phyloP scores from a whole-genome alignment of 1,140 invertebrate genomes.

The Drosophila tropicalis region DNA sequence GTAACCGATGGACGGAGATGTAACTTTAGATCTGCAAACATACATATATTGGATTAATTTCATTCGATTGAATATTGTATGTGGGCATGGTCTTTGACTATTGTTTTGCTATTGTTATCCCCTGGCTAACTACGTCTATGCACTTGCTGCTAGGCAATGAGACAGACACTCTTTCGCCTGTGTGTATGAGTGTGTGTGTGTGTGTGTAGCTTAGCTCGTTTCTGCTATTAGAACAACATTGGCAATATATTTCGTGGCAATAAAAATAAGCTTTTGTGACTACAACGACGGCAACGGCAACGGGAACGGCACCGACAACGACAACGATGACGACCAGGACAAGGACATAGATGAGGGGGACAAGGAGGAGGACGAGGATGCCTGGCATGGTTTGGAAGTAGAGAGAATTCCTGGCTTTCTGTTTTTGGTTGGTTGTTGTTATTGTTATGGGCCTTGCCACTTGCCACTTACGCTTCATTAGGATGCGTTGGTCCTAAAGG shows the following conservation, averaged over 20 bases:
- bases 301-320: not conserved
- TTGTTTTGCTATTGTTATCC: not conserved
- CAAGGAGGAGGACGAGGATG: not conserved
- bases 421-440: conserved; percentile 44
- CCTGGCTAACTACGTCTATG: conserved; percentile 1
- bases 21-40: too few relatives aligned
- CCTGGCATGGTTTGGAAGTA: not conserved
- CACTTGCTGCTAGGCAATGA: conserved; percentile 12
- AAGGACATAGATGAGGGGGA: not conserved
- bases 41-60: too few relatives aligned
- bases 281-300: conserved; percentile 23
- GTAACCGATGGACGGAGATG: too few relatives aligned
- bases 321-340: conserved; percentile 4
- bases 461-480: conserved; percentile 80
- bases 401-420: conserved; percentile 15
- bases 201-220: conserved; percentile 52
- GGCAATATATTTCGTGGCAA: conserved; percentile 77
- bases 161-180: conserved; percentile 16
- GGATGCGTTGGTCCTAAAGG: conserved; percentile 66
- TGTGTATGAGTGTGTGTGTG: conserved; percentile 16
- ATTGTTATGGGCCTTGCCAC: conserved; percentile 65
- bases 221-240: conserved; percentile 81
- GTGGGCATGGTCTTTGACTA: too few relatives aligned
- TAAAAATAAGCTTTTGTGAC: conserved; percentile 79
- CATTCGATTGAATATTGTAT: too few relatives aligned